Evolutionary conservation across 1,140 invertebrate species (phyloP).

Genomic region (Drosophila kohkoa): DNA sequence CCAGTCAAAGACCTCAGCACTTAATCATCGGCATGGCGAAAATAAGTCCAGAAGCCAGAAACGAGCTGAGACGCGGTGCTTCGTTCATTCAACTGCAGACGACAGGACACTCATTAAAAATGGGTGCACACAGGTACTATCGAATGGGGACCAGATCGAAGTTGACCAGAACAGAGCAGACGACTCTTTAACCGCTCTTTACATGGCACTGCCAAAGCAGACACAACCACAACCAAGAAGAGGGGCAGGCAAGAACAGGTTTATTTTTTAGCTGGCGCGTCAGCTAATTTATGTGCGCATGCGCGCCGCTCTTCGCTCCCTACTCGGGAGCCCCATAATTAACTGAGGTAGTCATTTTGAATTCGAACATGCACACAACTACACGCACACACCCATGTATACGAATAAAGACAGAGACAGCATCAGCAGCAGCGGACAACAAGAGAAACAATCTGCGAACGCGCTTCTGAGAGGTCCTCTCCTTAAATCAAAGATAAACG

Average conservation of each 20-base stretch:
- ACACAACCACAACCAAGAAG: constrained; percentile 6
- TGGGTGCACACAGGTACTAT: constrained; percentile 71
- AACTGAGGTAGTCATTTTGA: constrained; percentile 84
- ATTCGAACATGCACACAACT: constrained; percentile 62
- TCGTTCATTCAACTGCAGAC: constrained; percentile 82
- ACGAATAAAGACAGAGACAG: constrained; percentile 19
- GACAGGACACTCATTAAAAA: constrained; percentile 84
- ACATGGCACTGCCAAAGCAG: constrained; percentile 39
- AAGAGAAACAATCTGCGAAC: constrained; percentile 46
- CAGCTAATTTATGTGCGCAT: constrained; percentile 79
- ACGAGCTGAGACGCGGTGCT: constrained; percentile 46
- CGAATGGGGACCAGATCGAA: constrained; percentile 11
- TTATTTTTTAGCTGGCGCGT: constrained; percentile 54
- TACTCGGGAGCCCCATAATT: constrained; percentile 84
- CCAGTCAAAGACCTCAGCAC: constrained; percentile 77
- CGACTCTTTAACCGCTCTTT: constrained; percentile 68
- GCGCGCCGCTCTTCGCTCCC: constrained; percentile 78
- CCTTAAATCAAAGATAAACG: constrained; percentile 84
- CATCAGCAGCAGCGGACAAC: constrained; percentile 22
- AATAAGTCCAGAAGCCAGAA: constrained; percentile 69
- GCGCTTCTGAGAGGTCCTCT: constrained; percentile 59
- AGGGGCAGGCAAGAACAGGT: constrained; percentile 51
- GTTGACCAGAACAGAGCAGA: constrained; percentile 16
- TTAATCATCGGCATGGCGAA: constrained; percentile 73
- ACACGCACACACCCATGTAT: background rate